These are phyloP conservation scores for Monopterus albus DNA, from an alignment of 2,113 vertebrate species.

Conservation along the genomic window DNA sequence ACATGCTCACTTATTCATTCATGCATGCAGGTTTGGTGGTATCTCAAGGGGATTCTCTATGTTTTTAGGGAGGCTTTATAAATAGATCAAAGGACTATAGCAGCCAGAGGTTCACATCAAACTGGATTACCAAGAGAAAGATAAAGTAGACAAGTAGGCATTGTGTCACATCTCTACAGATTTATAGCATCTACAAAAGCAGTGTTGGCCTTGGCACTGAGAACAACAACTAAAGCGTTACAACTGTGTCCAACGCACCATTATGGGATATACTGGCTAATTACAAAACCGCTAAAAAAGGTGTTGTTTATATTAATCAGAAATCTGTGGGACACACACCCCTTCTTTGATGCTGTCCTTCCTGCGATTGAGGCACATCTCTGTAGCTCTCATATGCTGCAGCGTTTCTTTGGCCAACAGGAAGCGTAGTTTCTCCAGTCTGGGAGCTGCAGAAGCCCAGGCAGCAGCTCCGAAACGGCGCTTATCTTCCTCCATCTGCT, in stretches of 20 bases:
- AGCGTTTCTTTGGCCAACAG: conserved; percentile 91
- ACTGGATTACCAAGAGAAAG: conserved; percentile 61
- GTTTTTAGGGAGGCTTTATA: conserved; percentile 62
- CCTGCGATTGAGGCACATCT: conserved; percentile 91
- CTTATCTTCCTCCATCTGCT: conserved; percentile 91
- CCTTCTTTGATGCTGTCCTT: conserved; percentile 82
- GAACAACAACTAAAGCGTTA: conserved; percentile 15
- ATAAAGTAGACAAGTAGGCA: conserved; percentile 23
- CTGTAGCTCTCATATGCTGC: conserved; percentile 90
- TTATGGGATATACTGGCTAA: not conserved
- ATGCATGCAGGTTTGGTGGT: conserved; percentile 43
- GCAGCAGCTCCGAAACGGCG: conserved; percentile 89
- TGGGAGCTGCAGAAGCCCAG: conserved; percentile 89
- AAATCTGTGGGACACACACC: conserved; percentile 59
- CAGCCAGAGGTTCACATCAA: conserved; percentile 54
- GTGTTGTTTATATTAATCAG: not conserved
- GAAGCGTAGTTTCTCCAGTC: conserved; percentile 89
- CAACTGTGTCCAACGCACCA: not conserved
- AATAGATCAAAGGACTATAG: conserved; percentile 70
- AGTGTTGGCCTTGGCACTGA: not conserved
- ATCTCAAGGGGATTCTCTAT: conserved; percentile 49
- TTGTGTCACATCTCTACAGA: conserved; percentile 43
- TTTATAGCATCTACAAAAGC: conserved; percentile 33
- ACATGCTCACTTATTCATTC: conserved; percentile 38
- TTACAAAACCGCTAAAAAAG: not conserved